Base-by-base conservation (phyloP, 2,888 invertebrate genomes). In the Rotaria socialis region DNA sequence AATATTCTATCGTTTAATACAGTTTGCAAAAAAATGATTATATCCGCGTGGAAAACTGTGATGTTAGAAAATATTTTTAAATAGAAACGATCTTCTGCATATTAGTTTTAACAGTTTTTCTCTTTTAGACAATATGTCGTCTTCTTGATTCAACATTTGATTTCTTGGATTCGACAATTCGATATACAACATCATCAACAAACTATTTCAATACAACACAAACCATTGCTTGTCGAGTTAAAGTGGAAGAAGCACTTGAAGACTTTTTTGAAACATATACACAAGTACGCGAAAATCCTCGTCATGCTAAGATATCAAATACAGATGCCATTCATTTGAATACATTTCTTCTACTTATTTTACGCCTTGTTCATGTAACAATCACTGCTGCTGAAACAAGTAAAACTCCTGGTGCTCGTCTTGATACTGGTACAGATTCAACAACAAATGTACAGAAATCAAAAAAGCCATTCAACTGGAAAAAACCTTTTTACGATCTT, bases 211-310 rank as follows among this genome's bases (percentile, higher is more conserved):
- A 80, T n/a, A 80, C 7, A 10, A 1, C 47, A n/a, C 43, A n/a
- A 24, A 80, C n/a, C 4, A 24, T n/a, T n/a, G 14, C 43, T 0
- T 47, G 47, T 80, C 80, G 80, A 41, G 47, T 47, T 14, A n/a
- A 80, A n/a, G 24, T 80, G 47, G 80, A 80, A 47, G 47, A 80
- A 80, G 80, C 80, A 80, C n/a, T 80, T 3, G 47, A 80, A 47
- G 22, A n/a, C n/a, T 80, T 80, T 47, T 80, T 43, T 47, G 47
- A 80, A 24, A 47, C 24, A 24, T 80, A 80, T n/a, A 41, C 43
- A n/a, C 24, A 80, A 47, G 47, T 47, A 47, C 80, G 24, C 11
- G 47, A n/a, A 47, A 47, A 14, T 47, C 11, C 7, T 11, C 16
- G 11, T 43, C 47, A 80, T 47, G 22, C 43, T 0, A 47, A 24